phyloP scores from a whole-genome alignment of 1,140 invertebrate species.

The Lordiphosa clarofinis region DNA sequence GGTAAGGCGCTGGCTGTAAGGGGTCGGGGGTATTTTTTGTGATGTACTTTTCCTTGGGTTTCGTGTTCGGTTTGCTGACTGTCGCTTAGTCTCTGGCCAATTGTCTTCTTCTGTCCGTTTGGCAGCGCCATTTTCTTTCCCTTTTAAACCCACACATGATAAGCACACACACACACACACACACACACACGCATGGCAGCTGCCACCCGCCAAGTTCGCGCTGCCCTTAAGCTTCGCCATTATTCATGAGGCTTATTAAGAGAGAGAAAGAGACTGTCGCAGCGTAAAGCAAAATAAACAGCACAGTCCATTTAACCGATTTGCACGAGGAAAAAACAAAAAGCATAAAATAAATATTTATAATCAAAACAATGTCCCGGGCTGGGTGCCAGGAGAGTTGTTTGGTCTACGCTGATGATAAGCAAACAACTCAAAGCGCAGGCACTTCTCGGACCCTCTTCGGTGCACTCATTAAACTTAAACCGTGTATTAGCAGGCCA shows the following conservation, averaged over 20 bases:
- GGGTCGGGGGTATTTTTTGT: conserved; percentile 61
- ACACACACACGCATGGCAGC: conserved; percentile 32
- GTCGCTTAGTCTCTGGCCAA: conserved; percentile 20
- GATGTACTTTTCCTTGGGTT: conserved; percentile 29
- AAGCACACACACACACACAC: conserved; percentile 12
- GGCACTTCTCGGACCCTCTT: conserved; percentile 6
- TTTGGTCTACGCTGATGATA: conserved; percentile 39
- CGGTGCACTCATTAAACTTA: conserved; percentile 61
- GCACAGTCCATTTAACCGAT: conserved; percentile 76
- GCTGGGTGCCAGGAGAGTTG: conserved; percentile 11
- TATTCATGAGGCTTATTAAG: conserved; percentile 68
- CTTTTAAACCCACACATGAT: conserved; percentile 11
- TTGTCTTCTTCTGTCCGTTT: conserved; percentile 14
- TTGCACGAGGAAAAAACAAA: conserved; percentile 28
- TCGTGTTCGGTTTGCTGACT: conserved; percentile 30
- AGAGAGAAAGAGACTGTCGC: conserved; percentile 31
- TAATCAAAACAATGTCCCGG: conserved; percentile 62
- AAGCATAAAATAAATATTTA: conserved; percentile 71
- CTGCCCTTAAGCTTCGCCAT: conserved; percentile 41
- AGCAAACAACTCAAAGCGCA: conserved; percentile 32
- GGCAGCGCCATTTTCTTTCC: conserved; percentile 44
- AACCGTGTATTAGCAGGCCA: conserved; percentile 69
- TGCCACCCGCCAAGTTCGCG: not conserved
- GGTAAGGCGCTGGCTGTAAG: conserved; percentile 8
- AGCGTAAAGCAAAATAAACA: conserved; percentile 55